Conservation (phyloP, 2,797 vertebrate species). For the Pangasius djambal region DNA sequence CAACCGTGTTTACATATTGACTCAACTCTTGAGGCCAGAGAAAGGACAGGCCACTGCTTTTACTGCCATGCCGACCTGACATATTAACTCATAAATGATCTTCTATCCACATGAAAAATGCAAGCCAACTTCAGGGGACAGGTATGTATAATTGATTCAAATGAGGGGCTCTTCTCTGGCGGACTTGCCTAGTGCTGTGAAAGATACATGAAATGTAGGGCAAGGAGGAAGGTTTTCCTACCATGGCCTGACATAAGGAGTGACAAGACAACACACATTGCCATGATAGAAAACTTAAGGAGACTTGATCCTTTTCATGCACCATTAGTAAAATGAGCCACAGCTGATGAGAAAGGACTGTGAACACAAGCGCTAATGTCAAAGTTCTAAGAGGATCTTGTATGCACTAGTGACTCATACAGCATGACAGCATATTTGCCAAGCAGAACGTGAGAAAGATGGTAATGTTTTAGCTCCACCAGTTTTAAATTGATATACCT, state of each 20-base stretch:
- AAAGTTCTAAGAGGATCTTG: conserved; percentile 38
- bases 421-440: conserved; percentile 38
- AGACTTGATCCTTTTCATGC: conserved; percentile 38
- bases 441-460: conserved; percentile 27
- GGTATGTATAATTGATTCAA: conserved; percentile 84
- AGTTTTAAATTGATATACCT: conserved; percentile 65
- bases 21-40: conserved; percentile 57
- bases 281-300: conserved; percentile 35
- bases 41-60: conserved; percentile 76
- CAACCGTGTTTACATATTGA: conserved; percentile 42
- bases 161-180: conserved; percentile 77
- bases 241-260: conserved; percentile 61
- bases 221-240: conserved; percentile 61
- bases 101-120: conserved; percentile 77
- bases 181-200: conserved; percentile 59
- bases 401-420: conserved; percentile 22
- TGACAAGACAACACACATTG: conserved; percentile 22
- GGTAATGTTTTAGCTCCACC: conserved; percentile 61
- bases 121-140: conserved; percentile 73
- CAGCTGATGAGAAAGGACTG: conserved; percentile 34
- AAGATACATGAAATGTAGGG: conserved; percentile 53
- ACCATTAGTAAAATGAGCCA: conserved; percentile 39
- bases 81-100: conserved; percentile 81
- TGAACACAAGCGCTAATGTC: conserved; percentile 41
- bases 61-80: conserved; percentile 78